Base-by-base conservation (phyloP, 2,113 vertebrate species). In the Cardinalis cardinalis region DNA sequence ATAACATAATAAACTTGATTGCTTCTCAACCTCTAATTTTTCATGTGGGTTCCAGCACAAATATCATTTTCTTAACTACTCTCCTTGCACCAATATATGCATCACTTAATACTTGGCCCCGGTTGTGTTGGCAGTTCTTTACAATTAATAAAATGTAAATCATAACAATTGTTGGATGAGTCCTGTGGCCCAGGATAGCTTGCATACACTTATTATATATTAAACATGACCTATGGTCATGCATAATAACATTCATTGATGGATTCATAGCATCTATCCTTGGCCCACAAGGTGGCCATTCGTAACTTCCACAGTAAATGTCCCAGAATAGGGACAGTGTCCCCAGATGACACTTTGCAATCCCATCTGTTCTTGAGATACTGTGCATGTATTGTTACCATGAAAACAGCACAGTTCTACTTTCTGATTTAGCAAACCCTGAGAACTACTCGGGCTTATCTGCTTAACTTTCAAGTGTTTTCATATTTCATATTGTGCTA, bases 61-160 rank as follows among this genome's bases (percentile, higher is more conserved):
- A 32, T 64, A 58, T 82, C 19, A 83, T 88, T 95, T 79, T 80
- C 72, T 76, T 83, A 92, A 87, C 70, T 79, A 26, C 32, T 87
- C 38, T 91, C 36, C 56, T 53, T 65, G 51, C n/a, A 65, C 15
- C 49, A 87, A 41, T 89, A 72, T 43, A 49, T 24, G 36, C 6
- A 52, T 83, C 19, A 49, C 32, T 74, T 74, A 69, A 64, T 85
- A 72, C 41, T 81, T 89, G 82, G 63, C 51, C 29, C 20, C 0
- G 0, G 29, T 43, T 38, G 13, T 65, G 18, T 38, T 87, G 44
- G 20, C 53, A 63, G 49, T 82, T 75, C 71, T 65, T 92, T 58
- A 34, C 19, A 85, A 69, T 87, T 79, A 82, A 82, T 75, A 56
- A 76, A 75, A 68, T 21, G 9, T 56, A 91, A 85, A 69, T 69